Conservation (phyloP, 2,888 invertebrate genomes). For the Sussaba pulchella region DNA sequence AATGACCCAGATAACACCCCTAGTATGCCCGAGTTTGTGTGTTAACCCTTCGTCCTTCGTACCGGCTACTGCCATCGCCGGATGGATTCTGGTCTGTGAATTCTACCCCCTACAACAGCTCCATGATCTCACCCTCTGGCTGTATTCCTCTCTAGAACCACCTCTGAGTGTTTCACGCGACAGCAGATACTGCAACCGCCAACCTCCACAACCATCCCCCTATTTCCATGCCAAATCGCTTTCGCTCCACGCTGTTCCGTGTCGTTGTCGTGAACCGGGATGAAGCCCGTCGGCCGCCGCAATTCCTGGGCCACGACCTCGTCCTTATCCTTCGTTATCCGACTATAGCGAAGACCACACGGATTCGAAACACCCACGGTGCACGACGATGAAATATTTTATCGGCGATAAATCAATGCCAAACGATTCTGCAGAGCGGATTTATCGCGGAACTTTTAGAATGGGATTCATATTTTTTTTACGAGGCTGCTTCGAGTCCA, state of each 20-base stretch:
- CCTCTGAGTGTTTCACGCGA: constrained; percentile 50
- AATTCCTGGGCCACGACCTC: constrained; percentile 6
- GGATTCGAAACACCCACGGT: too few species aligned
- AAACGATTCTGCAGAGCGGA: too few species aligned
- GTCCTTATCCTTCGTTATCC: constrained; percentile 17
- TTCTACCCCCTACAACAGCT: constrained; percentile 36
- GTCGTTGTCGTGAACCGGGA: not conserved
- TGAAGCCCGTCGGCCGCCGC: not conserved
- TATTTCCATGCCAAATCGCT: constrained; percentile 60
- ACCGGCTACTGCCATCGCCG: constrained; percentile 9
- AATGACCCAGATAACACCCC: too few species aligned
- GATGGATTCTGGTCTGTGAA: constrained; percentile 55
- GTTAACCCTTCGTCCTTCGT: constrained; percentile 36
- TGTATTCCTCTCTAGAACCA: constrained; percentile 31
- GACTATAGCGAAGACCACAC: too few species aligned
- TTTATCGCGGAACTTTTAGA: too few species aligned
- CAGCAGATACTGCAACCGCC: constrained; percentile 53
- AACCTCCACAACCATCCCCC: constrained; percentile 42
- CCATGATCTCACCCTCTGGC: constrained; percentile 3
- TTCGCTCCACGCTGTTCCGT: constrained; percentile 6
- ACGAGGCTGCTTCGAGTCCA: too few species aligned
- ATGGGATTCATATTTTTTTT: too few species aligned
- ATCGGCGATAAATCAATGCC: too few species aligned
- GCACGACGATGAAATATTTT: too few species aligned
- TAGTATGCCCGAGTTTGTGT: too few species aligned